A percentile compares a stretch with the other conserved stretches of the same genome.
Evolutionary conservation across 2,113 vertebrate genomes (phyloP).

Genomic region (Platanista minor): DNA sequence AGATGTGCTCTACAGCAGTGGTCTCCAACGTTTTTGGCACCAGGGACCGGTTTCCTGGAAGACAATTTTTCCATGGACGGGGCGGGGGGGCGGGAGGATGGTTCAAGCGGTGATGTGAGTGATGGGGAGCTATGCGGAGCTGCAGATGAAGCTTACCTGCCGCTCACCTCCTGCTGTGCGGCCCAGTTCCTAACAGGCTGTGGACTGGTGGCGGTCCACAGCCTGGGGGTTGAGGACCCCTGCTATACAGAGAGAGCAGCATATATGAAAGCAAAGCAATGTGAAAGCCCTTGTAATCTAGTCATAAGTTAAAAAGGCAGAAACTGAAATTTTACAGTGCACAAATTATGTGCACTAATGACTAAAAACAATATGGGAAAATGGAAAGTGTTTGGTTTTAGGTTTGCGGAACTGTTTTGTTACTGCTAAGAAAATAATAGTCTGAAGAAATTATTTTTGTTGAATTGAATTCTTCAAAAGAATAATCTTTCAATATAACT

Average conservation of each 20-base stretch:
- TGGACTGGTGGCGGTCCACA: no score
- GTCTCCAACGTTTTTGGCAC: no score
- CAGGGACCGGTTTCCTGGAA: no score
- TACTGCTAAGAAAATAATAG: constrained; percentile 20
- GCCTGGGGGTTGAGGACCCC: no score
- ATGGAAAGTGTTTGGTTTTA: neutral
- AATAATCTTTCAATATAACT: neutral
- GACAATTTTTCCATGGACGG: no score
- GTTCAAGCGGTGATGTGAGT: no score
- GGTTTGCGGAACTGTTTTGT: neutral
- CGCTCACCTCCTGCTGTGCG: no score
- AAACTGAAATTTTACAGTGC: neutral
- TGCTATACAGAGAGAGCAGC: neutral
- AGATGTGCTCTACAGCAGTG: neutral
- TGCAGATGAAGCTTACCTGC: no score
- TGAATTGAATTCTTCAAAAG: constrained; percentile 37
- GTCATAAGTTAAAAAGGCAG: neutral
- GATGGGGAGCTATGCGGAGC: no score
- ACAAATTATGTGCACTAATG: neutral
- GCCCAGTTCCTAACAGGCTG: no score
- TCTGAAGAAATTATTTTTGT: neutral
- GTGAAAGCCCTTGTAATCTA: neutral
- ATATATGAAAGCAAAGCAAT: neutral
- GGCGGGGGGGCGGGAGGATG: no score
- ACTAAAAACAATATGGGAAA: neutral